Evolutionary conservation across 2,797 vertebrate genomes (phyloP), one percentile per base, ranked within the genome.

Genomic region (Emys orbicularis): DNA sequence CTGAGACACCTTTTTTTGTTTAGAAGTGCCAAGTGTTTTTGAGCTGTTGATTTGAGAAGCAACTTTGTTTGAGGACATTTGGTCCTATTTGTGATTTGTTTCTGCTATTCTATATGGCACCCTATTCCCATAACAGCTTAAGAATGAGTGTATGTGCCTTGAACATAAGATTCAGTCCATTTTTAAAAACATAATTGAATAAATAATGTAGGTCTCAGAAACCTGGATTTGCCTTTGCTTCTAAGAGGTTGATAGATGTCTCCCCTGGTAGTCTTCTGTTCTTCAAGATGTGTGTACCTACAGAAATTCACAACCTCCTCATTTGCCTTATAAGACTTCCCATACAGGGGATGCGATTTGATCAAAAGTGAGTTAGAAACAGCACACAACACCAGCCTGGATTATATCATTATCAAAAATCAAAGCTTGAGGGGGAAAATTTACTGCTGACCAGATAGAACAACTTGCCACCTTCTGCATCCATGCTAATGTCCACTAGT

Each of bases 181-280:
- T 4, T 88, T 84, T 37, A 54, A 84, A 79, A 86, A 52, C 34
- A 68, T 13, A 52, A 85, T 49, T 5, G 41, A 72, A 19, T 12
- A 49, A 3, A 29, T 77, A 18, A 0, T 41, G 0, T 23, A 12
- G 2, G 0, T 6, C 50, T 79, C 13, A 23, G 84, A 83, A 84
- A 52, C 37, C 44, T 84, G 10, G 13, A 47, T 47, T 29, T 77
- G 23, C 6, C 74, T 49, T 47, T 77, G 13, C 2, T 34, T 82
- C 84, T 50, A 65, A 34, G 41, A 84, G 84, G 44, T n/a, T 77
- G 6, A 79, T 11, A 80, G 1, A 11, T 65, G 3, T 74, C 9
- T 90, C 47, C 29, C 84, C 44, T 0, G 21, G 18, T 54, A 83
- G 90, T 12, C 74, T 2, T 2, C 8, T 76, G 0, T 85, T 92